Evolutionary conservation across 2,888 invertebrate species (phyloP), one percentile per base, ranked within the genome.

Genomic region (Dasypolia templi): DNA sequence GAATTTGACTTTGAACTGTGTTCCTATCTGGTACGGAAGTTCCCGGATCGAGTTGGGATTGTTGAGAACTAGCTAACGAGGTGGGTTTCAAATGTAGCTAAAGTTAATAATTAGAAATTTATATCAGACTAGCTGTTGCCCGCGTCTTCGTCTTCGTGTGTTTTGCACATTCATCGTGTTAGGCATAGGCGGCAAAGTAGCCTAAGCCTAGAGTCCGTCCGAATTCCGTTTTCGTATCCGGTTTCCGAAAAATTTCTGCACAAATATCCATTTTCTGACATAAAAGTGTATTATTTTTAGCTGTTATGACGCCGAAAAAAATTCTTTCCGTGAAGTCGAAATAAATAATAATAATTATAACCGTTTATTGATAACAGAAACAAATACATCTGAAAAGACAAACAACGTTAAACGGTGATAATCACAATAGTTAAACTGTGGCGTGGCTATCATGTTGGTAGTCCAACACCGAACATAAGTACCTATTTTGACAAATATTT

Each of bases 11-110:
- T 65, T 42, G 19, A 44, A 44, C 14, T n/a, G 2, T 49, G 26
- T 35, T 35, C 39, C 51, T 66, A 69, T 46, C 62, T 73, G 49
- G 14, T 56, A 22, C 32, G 14, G 44, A 51, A 77, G 49, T 68
- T 70, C 19, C 32, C 19, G 65, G 49, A 62, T 74, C 42, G 35
- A 84, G 61, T 65, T 39, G 55, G 17, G 53, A 58, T 75, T 77
- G 44, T 73, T 51, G 46, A 26, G 14, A 51, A 64, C 64, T n/a
- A 61, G 12, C 76, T 32, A 65, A 68, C 59, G n/a, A 44, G n/a
- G 14, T 29, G 17, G 26, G 1, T 55, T 67, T 53, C 22, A 76
- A 61, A 75, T 71, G 32, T 63, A 42, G 26, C 12, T 17, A 55
- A 14, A 42, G 3, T 46, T 22, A 46, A 46, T 63, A 63, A 32